Evolutionary conservation across 2,113 vertebrate genomes (phyloP).

Genomic region (Malurus melanocephalus): DNA sequence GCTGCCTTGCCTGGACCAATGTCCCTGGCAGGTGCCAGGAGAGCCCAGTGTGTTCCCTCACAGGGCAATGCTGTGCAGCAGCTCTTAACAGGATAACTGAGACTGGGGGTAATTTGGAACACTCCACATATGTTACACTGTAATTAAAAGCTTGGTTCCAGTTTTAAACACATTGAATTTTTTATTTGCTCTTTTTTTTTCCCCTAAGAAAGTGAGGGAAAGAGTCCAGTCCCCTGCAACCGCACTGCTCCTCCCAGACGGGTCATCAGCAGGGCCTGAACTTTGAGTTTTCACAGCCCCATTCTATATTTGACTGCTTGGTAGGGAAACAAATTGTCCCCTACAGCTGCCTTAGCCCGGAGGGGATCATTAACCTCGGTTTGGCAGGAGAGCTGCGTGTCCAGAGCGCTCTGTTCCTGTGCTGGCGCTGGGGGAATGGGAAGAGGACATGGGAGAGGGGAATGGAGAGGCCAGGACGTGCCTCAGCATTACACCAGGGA

Average conservation of each 20-base stretch:
- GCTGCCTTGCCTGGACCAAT: accelerated
- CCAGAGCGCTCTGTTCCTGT: background rate
- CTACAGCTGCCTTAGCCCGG: background rate
- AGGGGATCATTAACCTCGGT: background rate
- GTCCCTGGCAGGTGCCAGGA: background rate
- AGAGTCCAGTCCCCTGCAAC: background rate
- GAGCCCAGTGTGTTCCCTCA: accelerated
- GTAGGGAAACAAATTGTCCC: constrained; percentile 16
- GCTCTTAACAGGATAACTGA: background rate
- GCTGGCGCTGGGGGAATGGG: background rate
- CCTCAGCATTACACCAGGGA: background rate
- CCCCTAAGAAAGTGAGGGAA: background rate
- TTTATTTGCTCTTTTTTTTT: background rate
- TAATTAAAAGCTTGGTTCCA: background rate
- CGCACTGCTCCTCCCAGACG: background rate
- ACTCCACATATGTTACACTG: accelerated
- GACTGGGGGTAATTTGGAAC: background rate
- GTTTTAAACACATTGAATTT: background rate
- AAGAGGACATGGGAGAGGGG: constrained; percentile 39
- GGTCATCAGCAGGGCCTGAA: constrained; percentile 9
- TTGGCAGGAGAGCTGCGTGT: background rate
- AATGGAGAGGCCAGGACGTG: background rate
- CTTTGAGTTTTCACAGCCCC: constrained; percentile 14
- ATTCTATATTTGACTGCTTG: constrained; percentile 31
- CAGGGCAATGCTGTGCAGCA: background rate